These are phyloP conservation scores for Saguinus midas DNA, from an alignment of 2,113 vertebrate genomes.

Conservation along the genomic window DNA sequence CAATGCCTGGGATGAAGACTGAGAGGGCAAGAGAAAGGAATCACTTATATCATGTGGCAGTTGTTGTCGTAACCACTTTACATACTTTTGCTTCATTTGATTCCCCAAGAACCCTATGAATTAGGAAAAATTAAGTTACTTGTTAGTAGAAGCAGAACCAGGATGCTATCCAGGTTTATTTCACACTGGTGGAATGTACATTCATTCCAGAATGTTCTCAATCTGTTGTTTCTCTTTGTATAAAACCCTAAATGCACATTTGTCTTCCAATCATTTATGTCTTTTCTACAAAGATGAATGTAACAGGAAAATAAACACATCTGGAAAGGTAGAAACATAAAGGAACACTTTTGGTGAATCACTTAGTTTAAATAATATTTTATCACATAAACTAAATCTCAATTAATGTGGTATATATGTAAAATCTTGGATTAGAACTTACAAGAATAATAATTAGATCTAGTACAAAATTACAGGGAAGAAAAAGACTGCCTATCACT, in stretches of 20 bases:
- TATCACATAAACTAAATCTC: not conserved
- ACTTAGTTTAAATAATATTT: slow-evolving; percentile 3
- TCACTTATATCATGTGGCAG: not conserved
- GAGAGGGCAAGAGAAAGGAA: not conserved
- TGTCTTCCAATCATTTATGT: not conserved
- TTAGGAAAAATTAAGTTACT: slow-evolving; percentile 1
- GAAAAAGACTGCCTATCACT: slow-evolving; percentile 9
- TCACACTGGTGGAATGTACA: not conserved
- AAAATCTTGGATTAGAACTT: slow-evolving; percentile 27
- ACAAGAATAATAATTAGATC: slow-evolving; percentile 10
- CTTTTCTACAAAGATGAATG: slow-evolving; percentile 25
- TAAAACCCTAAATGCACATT: slow-evolving; percentile 30
- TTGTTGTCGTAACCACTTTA: not conserved
- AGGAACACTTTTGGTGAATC: not conserved
- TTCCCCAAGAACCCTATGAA: not conserved
- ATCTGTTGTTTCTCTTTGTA: not conserved
- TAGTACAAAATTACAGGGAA: not conserved
- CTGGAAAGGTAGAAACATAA: not conserved
- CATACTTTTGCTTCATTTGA: not conserved
- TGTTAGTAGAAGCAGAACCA: not conserved
- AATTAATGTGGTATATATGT: not conserved
- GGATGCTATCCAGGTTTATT: not conserved
- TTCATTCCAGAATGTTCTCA: slow-evolving; percentile 6
- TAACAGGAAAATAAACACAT: not conserved
- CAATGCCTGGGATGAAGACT: not conserved